Base-by-base conservation (phyloP, 2,797 vertebrate species). In the Aldrovandia affinis region DNA sequence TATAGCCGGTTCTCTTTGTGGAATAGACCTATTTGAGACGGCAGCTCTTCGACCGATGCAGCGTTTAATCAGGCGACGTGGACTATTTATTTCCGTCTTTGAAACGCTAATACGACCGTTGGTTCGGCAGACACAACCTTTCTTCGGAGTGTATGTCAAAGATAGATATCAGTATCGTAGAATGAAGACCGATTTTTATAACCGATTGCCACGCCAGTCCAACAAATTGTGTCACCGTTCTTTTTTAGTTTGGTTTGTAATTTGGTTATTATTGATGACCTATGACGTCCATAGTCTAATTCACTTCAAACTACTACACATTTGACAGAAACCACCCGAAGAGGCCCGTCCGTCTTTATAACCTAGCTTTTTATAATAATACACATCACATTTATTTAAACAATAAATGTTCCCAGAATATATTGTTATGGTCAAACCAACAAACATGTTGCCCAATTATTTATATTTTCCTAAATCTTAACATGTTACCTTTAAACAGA, bases 381-480 rank as follows among this genome's bases (percentile, higher is more conserved):
- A 42, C 36, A 42, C 68, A 73, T 39, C 39, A 73, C 22, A 63
- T 63, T 25, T 18, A 20, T 20, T 4, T 57, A 57, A 18, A 57
- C n/a, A n/a, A n/a, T n/a, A n/a, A n/a, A n/a, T n/a, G n/a, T n/a
- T n/a, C n/a, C n/a, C n/a, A 68, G 30, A 30, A 10, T 28, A 44
- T 25, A 39, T 77, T 25, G 6, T 22, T 36, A 39, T 44, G 8
- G 20, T 25, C 22, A 10, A 77, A 44, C 30, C 42, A 44, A 47
- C 7, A 77, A 44, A 33, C 33, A 73, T 70, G 65, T 36, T 30
- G 65, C 10, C 9, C 7, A 39, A 70, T 57, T 57, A 70, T n/a
- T 1, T 47, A 77, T 70, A 9, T 39, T 84, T 82, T 81, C 30
- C 59, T 80, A 44, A 86, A 59, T 39, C 80, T 77, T 73, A 52